These are phyloP conservation scores for Prietella phreatophila DNA, from an alignment of 2,113 vertebrate species.

Conservation along the genomic window DNA sequence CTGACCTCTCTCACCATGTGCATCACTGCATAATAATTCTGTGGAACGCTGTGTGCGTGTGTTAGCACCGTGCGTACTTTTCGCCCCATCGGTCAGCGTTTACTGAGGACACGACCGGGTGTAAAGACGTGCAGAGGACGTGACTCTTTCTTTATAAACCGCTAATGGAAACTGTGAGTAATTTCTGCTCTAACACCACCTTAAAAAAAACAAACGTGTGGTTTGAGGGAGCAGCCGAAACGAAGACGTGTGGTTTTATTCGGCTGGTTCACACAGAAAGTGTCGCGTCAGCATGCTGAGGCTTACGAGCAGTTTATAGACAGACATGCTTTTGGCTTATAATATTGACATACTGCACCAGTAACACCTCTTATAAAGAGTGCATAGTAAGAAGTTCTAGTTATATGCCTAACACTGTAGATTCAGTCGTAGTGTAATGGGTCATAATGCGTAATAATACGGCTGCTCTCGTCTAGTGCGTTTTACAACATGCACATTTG, in stretches of 20 bases:
- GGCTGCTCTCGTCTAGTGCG: background rate
- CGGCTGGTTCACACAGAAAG: background rate
- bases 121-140: conserved; percentile 52
- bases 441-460: background rate
- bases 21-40: too few species aligned
- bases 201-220: background rate
- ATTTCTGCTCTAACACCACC: background rate
- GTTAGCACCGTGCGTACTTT: background rate
- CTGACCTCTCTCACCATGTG: too few species aligned
- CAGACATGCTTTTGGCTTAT: background rate
- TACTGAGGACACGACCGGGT: conserved; percentile 48
- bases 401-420: too few species aligned
- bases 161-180: conserved; percentile 51
- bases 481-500: background rate
- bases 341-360: background rate
- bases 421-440: background rate
- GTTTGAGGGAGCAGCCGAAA: background rate
- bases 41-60: background rate
- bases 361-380: background rate
- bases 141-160: conserved; percentile 57
- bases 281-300: background rate
- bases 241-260: too few species aligned
- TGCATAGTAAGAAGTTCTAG: background rate
- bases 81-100: background rate
- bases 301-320: too few species aligned